phyloP scores from a whole-genome alignment of 2,888 invertebrate species.

The Agelastica alni region DNA sequence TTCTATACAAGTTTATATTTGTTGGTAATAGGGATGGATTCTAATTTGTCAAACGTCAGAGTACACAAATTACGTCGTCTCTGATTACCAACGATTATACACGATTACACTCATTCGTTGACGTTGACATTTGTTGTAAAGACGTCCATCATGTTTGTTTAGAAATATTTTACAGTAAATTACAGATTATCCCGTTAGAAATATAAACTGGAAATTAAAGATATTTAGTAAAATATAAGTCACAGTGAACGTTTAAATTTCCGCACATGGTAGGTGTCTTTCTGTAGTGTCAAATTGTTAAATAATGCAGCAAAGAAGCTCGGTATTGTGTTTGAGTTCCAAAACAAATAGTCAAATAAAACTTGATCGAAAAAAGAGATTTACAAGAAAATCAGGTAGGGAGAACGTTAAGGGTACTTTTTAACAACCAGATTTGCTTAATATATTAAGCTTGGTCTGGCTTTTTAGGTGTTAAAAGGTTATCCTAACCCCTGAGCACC shows the following conservation, averaged over 20 bases:
- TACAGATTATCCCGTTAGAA: background rate
- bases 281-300: slow-evolving; percentile 8
- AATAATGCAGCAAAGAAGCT: slow-evolving; percentile 33
- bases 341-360: slow-evolving; percentile 34
- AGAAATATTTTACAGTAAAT: slow-evolving; percentile 8
- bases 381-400: slow-evolving; percentile 44
- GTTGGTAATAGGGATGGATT: no score
- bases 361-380: slow-evolving; percentile 39
- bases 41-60: no score
- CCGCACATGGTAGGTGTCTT: slow-evolving; percentile 21
- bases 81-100: no score
- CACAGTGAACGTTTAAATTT: slow-evolving; percentile 9
- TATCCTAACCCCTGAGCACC: slow-evolving; percentile 7
- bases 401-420: slow-evolving; percentile 38
- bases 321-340: slow-evolving; percentile 25
- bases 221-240: slow-evolving; percentile 5
- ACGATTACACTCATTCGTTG: no score
- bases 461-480: slow-evolving; percentile 15
- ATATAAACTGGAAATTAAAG: slow-evolving; percentile 3
- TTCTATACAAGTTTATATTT: no score
- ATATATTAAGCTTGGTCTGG: slow-evolving; percentile 9
- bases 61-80: no score
- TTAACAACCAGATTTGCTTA: slow-evolving; percentile 5
- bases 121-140: slow-evolving; percentile 2
- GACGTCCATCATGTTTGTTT: slow-evolving; percentile 12